Evolutionary conservation across 2,113 vertebrate species (phyloP).

Genomic region (Clarias batrachus): DNA sequence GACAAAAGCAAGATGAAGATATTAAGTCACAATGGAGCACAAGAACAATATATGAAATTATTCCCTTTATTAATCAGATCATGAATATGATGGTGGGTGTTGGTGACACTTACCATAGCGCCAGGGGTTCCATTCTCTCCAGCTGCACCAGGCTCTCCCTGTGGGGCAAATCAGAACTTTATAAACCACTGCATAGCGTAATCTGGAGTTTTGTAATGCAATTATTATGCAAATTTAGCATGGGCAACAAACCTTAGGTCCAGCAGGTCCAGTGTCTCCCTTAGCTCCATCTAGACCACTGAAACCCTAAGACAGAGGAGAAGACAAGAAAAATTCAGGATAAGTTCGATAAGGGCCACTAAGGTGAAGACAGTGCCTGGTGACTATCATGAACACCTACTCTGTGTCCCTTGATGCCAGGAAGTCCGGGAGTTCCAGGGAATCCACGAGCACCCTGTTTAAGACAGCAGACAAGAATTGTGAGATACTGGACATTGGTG

Average conservation of each 20-base stretch:
- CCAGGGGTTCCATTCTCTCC: slow-evolving; percentile 96
- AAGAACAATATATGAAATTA: background rate
- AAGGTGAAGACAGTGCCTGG: background rate
- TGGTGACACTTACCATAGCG: slow-evolving; percentile 80
- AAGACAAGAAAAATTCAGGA: background rate
- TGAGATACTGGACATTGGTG: background rate
- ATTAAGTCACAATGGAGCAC: background rate
- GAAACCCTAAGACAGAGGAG: slow-evolving; percentile 80
- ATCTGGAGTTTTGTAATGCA: background rate
- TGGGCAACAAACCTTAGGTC: slow-evolving; percentile 86
- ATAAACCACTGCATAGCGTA: background rate
- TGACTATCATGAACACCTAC: slow-evolving; percentile 73
- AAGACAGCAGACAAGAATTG: background rate
- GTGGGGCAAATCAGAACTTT: slow-evolving; percentile 17
- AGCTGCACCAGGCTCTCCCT: slow-evolving; percentile 89
- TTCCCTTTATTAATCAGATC: background rate
- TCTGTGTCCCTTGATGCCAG: slow-evolving; percentile 98
- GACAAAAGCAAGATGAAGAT: slow-evolving; percentile 23
- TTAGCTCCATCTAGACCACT: slow-evolving; percentile 96
- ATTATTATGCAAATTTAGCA: background rate
- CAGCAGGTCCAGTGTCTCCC: slow-evolving; percentile 90
- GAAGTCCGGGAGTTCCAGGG: slow-evolving; percentile 95
- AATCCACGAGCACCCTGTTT: slow-evolving; percentile 92
- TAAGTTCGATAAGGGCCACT: background rate
- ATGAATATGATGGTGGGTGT: background rate